Percentiles rank a stretch among this genome's conserved stretches.
These are phyloP conservation scores for Calcarius lapponicus DNA, from an alignment of 2,797 vertebrate species.

Conservation along the genomic window DNA sequence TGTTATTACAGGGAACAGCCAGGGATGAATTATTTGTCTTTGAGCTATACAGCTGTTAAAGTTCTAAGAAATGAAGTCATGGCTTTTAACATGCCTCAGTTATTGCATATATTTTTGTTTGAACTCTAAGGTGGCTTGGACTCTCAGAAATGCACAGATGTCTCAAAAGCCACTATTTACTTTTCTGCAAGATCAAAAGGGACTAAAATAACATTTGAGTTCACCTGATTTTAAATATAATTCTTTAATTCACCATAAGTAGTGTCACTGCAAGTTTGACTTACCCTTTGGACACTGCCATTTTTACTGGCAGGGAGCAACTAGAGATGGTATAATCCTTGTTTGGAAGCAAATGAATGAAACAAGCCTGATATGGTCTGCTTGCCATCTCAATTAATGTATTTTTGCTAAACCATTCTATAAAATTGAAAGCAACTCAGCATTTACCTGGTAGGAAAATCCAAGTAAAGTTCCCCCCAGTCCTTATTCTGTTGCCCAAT, in stretches of 20 bases:
- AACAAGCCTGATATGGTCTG: not conserved
- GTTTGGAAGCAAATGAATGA: not conserved
- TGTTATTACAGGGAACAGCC: constrained; percentile 51
- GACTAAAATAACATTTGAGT: not conserved
- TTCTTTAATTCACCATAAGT: not conserved
- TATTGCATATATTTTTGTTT: constrained; percentile 1
- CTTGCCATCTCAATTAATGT: not conserved
- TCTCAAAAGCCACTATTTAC: not conserved
- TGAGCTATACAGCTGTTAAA: constrained; percentile 39
- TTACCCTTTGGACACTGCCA: not conserved
- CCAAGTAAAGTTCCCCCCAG: not conserved
- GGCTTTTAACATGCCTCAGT: constrained; percentile 3
- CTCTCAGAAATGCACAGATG: not conserved
- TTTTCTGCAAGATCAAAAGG: constrained; percentile 24
- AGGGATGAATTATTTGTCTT: constrained; percentile 57
- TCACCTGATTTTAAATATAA: not conserved
- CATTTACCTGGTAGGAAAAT: not conserved
- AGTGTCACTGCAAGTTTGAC: not conserved
- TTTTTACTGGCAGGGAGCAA: not conserved
- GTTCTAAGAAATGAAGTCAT: constrained; percentile 56
- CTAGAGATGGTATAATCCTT: not conserved
- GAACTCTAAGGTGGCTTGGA: constrained; percentile 10
- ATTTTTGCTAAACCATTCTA: not conserved
- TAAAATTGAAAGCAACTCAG: not conserved
- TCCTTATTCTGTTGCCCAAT: not conserved